Percentiles rank a stretch among this genome's conserved stretches.
phyloP scores from a whole-genome alignment of 1,140 invertebrate genomes.

The Neodiprion pinetum region DNA sequence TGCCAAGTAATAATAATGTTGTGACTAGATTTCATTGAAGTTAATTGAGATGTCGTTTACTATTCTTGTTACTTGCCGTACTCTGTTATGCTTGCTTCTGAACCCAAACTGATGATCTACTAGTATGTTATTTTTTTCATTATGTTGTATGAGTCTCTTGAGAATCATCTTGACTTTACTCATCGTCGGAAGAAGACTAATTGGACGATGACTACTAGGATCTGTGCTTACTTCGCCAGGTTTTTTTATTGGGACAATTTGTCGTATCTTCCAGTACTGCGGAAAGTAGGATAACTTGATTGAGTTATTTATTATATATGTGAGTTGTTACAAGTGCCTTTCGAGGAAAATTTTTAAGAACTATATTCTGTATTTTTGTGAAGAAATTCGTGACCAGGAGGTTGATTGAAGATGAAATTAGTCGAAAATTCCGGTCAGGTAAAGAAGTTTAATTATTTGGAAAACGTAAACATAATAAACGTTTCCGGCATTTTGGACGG shows the following conservation, averaged over 20 bases:
- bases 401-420: too few species aligned
- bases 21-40: constrained; percentile 45
- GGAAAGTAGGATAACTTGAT: constrained; percentile 41
- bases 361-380: too few species aligned
- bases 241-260: constrained; percentile 33
- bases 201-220: constrained; percentile 21
- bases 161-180: constrained; percentile 19
- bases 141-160: background rate
- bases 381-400: too few species aligned
- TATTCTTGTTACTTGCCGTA: constrained; percentile 48
- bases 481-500: too few species aligned
- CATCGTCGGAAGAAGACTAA: background rate
- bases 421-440: too few species aligned
- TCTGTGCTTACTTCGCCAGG: constrained; percentile 4
- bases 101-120: constrained; percentile 53
- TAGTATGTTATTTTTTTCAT: too few species aligned
- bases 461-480: too few species aligned
- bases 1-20: constrained; percentile 24
- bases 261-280: constrained; percentile 41
- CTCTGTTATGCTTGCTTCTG: constrained; percentile 41
- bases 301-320: constrained; percentile 41
- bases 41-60: constrained; percentile 41
- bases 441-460: too few species aligned
- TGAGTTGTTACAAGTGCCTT: constrained; percentile 36
- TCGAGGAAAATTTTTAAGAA: constrained; percentile 36